Conservation (phyloP, 1,140 invertebrate species). For the Pogonognathellus flavescens region DNA sequence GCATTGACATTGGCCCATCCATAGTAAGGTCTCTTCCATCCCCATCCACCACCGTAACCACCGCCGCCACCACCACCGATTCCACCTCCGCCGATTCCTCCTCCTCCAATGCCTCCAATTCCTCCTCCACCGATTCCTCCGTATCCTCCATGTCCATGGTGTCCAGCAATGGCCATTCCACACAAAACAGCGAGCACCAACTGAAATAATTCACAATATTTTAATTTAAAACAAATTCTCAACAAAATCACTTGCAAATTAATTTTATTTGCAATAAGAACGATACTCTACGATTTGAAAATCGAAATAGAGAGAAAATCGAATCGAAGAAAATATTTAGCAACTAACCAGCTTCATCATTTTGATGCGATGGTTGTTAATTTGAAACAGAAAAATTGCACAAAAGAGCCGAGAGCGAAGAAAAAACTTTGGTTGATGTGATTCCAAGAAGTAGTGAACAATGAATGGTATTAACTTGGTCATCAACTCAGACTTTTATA, state of each 20-base stretch:
- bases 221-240: background rate
- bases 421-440: background rate
- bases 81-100: conserved; percentile 24
- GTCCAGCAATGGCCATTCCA: conserved; percentile 35
- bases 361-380: background rate
- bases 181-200: conserved; percentile 41
- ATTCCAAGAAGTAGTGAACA: conserved; percentile 18
- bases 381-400: background rate
- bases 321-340: background rate
- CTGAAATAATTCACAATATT: conserved; percentile 29
- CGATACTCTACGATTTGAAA: too few species aligned
- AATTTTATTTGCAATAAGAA: too few species aligned
- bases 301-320: too few species aligned
- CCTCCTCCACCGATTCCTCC: background rate
- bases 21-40: conserved; percentile 37
- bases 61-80: conserved; percentile 1
- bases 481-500: conserved; percentile 47
- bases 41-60: conserved; percentile 37
- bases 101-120: background rate
- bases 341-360: conserved; percentile 52
- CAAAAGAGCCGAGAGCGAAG: background rate
- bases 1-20: conserved; percentile 58
- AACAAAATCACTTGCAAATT: background rate
- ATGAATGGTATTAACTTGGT: conserved; percentile 34
- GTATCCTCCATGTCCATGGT: conserved; percentile 25